Percentiles rank a stretch among this genome's conserved stretches.
Conservation (phyloP, 2,888 invertebrate species). For the Eumacrocentrus americanus region DNA sequence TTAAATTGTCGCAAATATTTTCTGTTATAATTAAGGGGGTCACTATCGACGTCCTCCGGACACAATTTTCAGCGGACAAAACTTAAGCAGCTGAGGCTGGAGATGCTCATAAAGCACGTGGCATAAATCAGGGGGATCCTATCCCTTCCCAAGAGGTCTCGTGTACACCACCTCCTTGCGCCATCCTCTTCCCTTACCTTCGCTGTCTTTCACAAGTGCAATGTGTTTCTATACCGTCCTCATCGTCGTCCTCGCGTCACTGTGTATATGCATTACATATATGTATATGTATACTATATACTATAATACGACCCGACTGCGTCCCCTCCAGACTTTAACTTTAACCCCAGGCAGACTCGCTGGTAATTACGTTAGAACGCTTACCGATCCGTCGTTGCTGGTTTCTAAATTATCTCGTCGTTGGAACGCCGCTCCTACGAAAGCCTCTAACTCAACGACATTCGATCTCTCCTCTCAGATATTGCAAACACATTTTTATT, state of each 20-base stretch:
- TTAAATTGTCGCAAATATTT: too few relatives aligned
- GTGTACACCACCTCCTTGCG: constrained; percentile 1
- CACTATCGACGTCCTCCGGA: too few relatives aligned
- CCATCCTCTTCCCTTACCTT: neutral
- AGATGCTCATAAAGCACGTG: too few relatives aligned
- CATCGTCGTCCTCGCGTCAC: constrained; percentile 21
- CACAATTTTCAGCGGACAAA: too few relatives aligned
- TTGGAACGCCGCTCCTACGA: constrained; percentile 22
- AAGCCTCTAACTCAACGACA: constrained; percentile 16
- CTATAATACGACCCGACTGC: constrained; percentile 1
- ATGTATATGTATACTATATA: too few relatives aligned
- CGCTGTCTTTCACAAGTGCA: constrained; percentile 3
- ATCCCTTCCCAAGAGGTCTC: constrained; percentile 31
- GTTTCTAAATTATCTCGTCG: constrained; percentile 47
- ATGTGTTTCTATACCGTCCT: constrained; percentile 9
- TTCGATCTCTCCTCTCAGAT: constrained; percentile 20
- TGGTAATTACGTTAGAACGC: constrained; percentile 48
- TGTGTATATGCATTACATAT: too few relatives aligned
- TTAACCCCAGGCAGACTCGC: constrained; percentile 41
- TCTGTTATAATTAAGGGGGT: too few relatives aligned
- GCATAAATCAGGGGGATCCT: constrained; percentile 49
- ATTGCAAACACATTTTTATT: constrained; percentile 1
- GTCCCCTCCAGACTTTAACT: constrained; percentile 40
- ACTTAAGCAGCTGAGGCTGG: too few relatives aligned
- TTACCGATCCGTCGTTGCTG: constrained; percentile 46